Base-by-base conservation (phyloP, 2,113 vertebrate species). In the Neolamprologus falcicula region DNA sequence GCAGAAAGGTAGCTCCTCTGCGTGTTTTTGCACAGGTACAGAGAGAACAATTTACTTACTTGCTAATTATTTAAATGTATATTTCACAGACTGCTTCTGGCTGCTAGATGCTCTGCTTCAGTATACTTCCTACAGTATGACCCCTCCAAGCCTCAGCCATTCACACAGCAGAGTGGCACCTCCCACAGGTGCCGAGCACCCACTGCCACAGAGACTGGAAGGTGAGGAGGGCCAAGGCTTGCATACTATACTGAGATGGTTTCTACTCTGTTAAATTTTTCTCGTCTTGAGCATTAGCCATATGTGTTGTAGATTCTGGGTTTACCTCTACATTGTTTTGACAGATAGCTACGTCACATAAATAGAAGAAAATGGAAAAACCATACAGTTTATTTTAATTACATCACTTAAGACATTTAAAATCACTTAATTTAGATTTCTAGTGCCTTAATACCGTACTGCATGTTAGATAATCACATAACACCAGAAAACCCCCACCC, bases 81-180 rank as follows among this genome's bases (percentile, higher is more conserved):
- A 6, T 24, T 68, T 45, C 35, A 9, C 73, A 88, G 86, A 89
- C 26, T 89, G 88, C 92, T 99, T 99, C 82, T 99, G 99, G 98
- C 96, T 99, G 9, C 96, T 99, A 80, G 99, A 99, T 14, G 97
- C 98, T 1, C 97, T 99, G 54, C 97, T 99, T 55, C 99, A 99
- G 94, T 99, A 98, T 92, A 99, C 99, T 0, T 98, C 98, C 0
- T 99, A 99, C 1, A 98, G 98, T 4, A 97, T 99, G 96, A 98
- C 96, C 2, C 98, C 98, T 0, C 97, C 99, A 7, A 99, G 98
- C 90, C 97, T 99, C 92, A 98, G 97, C 89, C 99, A 99, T 86
- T 99, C 98, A 0, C 97, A 98, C 90, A 97, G 95, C 94, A 93
- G 98, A 63, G 97, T 98, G 81, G 91, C 97, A 0, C 97, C 98